Evolutionary conservation across 1,140 invertebrate species (phyloP).

Genomic region (Bombus soroeensis): DNA sequence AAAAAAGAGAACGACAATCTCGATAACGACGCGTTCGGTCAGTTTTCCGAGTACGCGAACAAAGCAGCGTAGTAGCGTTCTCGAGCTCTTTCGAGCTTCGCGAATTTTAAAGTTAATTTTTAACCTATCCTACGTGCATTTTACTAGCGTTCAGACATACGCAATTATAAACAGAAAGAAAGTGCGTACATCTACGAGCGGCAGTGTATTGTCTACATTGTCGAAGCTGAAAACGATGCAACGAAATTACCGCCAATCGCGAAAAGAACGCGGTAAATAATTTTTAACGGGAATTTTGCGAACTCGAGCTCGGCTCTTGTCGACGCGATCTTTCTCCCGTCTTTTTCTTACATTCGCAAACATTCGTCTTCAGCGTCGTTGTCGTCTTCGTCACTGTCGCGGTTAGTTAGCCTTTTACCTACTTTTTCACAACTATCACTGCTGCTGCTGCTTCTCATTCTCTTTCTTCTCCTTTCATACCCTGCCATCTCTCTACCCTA

Average conservation of each 20-base stretch:
- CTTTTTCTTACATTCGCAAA: neutral
- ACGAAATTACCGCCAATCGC: too few species aligned
- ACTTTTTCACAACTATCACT: neutral
- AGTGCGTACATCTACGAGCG: too few species aligned
- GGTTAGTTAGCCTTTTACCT: neutral
- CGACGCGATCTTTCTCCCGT: neutral
- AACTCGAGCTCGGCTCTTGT: neutral
- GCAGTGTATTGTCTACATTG: too few species aligned
- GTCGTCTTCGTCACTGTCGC: neutral
- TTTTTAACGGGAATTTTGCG: neutral
- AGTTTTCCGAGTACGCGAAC: neutral
- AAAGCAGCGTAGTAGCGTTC: neutral
- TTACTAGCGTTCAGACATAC: neutral
- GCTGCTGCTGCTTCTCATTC: neutral
- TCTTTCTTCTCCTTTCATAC: neutral
- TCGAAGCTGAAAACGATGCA: too few species aligned
- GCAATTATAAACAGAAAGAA: too few species aligned
- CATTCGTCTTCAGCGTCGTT: neutral
- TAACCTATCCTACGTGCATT: neutral
- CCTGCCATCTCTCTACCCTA: neutral
- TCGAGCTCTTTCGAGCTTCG: too few species aligned
- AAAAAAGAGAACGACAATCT: neutral
- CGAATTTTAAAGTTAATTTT: neutral
- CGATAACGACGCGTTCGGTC: neutral
- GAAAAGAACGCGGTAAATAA: neutral